Conservation (phyloP, 1,140 invertebrate genomes). For the Prorops nasuta region DNA sequence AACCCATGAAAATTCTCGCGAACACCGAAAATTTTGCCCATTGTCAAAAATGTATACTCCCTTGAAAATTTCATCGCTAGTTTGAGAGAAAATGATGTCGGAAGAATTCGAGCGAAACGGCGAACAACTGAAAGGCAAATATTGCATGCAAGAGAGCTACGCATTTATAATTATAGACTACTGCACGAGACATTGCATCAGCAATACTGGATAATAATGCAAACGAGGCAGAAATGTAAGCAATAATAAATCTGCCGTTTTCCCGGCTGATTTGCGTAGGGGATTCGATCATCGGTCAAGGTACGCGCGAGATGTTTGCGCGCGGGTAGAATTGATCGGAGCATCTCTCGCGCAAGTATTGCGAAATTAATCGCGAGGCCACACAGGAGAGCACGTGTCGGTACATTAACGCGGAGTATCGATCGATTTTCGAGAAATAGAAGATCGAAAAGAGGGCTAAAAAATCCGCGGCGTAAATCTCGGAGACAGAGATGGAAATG, state of each 20-base stretch:
- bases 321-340: background rate
- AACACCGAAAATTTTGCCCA: too few species aligned
- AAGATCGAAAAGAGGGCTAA: conserved; percentile 15
- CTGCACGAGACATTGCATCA: too few species aligned
- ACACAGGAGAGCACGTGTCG: conserved; percentile 12
- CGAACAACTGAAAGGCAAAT: too few species aligned
- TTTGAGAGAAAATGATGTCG: too few species aligned
- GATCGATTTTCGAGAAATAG: conserved; percentile 5
- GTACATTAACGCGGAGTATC: conserved; percentile 11
- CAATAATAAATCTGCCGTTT: too few species aligned
- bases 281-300: background rate
- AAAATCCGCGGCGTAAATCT: conserved; percentile 3
- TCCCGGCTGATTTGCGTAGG: background rate
- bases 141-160: too few species aligned
- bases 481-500: conserved; percentile 5
- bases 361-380: conserved; percentile 19
- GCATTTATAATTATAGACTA: too few species aligned
- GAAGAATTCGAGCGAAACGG: too few species aligned
- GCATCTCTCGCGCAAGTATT: background rate
- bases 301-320: background rate
- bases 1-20: conserved; percentile 46
- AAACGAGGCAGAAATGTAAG: too few species aligned
- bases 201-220: too few species aligned
- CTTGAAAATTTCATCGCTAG: too few species aligned
- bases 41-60: too few species aligned